These are phyloP conservation scores for Pseudobourletiella spinata DNA, from an alignment of 1,140 invertebrate species.

Conservation along the genomic window DNA sequence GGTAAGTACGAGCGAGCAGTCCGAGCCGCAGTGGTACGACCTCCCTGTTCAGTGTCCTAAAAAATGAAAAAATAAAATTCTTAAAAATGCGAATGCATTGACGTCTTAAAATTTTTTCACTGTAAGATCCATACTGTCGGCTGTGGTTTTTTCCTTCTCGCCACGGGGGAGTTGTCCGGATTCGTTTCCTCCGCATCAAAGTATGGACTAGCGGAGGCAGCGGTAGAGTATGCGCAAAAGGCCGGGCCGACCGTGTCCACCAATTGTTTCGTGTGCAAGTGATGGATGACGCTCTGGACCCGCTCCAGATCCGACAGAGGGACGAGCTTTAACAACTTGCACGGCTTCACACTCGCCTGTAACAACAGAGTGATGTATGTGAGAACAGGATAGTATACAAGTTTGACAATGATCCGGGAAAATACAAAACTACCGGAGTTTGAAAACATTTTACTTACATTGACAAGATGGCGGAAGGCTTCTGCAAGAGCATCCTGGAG, in stretches of 20 bases:
- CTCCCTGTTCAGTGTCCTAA: not conserved
- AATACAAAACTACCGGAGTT: no score
- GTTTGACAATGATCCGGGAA: not conserved
- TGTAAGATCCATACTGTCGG: constrained; percentile 3
- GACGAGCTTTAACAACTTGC: constrained; percentile 42
- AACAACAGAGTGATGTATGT: no score
- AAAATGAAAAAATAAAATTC: not conserved
- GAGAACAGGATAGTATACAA: not conserved
- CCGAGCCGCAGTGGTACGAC: not conserved
- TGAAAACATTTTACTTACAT: constrained; percentile 16
- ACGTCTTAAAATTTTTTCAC: no score
- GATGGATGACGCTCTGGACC: constrained; percentile 48
- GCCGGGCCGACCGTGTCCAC: constrained; percentile 37
- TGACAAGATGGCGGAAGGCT: constrained; percentile 27
- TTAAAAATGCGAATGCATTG: not conserved
- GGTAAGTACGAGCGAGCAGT: constrained; percentile 15
- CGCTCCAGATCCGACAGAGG: constrained; percentile 48
- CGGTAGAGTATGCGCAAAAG: constrained; percentile 25
- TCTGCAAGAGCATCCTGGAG: constrained; percentile 26
- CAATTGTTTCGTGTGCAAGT: constrained; percentile 42
- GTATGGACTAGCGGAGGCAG: no score
- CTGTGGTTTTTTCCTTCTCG: constrained; percentile 34
- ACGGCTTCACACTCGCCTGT: constrained; percentile 44
- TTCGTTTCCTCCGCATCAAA: constrained; percentile 7
- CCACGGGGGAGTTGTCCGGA: constrained; percentile 13